Base-by-base conservation (phyloP, 2,113 vertebrate genomes). In the Athene noctua region DNA sequence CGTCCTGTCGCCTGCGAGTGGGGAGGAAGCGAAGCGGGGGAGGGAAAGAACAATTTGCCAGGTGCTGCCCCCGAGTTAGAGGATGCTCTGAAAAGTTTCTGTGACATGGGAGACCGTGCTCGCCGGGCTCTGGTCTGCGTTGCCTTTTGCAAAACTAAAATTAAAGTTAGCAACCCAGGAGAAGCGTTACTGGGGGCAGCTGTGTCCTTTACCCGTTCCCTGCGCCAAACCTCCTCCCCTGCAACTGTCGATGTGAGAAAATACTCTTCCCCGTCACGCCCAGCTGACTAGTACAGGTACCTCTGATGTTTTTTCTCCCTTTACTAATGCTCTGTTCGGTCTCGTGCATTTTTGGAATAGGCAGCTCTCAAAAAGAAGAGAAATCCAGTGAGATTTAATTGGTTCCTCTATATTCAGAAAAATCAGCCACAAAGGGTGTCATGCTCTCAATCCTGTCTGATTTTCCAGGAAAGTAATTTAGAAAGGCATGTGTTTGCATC, bases 191-290 rank as follows among this genome's bases (percentile, higher is more conserved):
- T 2, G 46, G 1, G 36, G 44, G 16, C 62, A 14, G 18, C 66
- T 9, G 12, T 8, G 47, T 8, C 4, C 21, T n/a, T 16, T 7
- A 2, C 13, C 21, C 0, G 0, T 5, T 40, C 11, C 8, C 8
- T 6, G 19, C 21, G 4, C 32, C 21, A 1, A 5, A 9, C 19
- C 32, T 20, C 32, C 15, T 21, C 32, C 51, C 26, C 15, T 12
- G 65, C 29, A 14, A 0, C 9, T 13, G 38, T 10, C 40, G 8
- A 1, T 1, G 17, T 2, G 46, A 25, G 46, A 30, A 80, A 65
- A 62, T 1, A 2, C 15, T 12, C 14, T 30, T n/a, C 29, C 8
- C 3, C 22, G 4, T 20, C 22, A 6, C 0, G 0, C 8, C 10
- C 11, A 2, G 1, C 29, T 25, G 21, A 13, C 17, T 9, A 7